phyloP scores from a whole-genome alignment of 2,888 invertebrate genomes.

The Eumerus sabulonum region DNA sequence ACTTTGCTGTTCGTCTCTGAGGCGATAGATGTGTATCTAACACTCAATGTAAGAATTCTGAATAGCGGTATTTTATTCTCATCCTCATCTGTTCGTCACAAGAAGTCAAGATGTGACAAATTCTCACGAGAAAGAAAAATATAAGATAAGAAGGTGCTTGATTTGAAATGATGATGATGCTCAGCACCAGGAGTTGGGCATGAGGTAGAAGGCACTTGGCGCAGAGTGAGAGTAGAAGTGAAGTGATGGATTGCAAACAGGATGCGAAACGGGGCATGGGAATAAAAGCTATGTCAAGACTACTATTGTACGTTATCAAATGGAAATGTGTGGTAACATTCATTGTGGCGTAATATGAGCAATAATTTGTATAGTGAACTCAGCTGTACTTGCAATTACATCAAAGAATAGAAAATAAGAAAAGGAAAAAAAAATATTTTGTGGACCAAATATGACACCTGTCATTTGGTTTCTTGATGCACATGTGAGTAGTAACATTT shows the following conservation, averaged over 20 bases:
- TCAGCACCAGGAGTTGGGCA: no score
- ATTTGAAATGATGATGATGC: no score
- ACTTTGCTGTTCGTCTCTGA: not conserved
- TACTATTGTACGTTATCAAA: not conserved
- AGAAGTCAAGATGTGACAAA: slow-evolving; percentile 26
- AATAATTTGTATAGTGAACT: not conserved
- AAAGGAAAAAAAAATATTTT: no score
- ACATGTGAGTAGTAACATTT: no score
- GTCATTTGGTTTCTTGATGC: no score
- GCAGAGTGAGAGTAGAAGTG: no score
- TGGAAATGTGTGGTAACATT: not conserved
- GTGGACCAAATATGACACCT: no score
- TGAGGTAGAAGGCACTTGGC: no score
- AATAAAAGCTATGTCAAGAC: not conserved
- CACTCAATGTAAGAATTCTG: slow-evolving; percentile 31
- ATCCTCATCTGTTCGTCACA: not conserved
- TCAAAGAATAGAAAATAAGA: no score
- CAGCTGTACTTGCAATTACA: not conserved
- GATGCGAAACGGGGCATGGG: not conserved
- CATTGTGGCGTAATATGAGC: not conserved
- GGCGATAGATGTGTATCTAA: not conserved
- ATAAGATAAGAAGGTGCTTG: no score
- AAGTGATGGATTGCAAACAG: no score
- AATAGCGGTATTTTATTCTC: slow-evolving; percentile 34
- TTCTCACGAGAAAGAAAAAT: not conserved